Evolutionary conservation across 2,113 vertebrate species (phyloP).

Genomic region (Gymnogyps californianus): DNA sequence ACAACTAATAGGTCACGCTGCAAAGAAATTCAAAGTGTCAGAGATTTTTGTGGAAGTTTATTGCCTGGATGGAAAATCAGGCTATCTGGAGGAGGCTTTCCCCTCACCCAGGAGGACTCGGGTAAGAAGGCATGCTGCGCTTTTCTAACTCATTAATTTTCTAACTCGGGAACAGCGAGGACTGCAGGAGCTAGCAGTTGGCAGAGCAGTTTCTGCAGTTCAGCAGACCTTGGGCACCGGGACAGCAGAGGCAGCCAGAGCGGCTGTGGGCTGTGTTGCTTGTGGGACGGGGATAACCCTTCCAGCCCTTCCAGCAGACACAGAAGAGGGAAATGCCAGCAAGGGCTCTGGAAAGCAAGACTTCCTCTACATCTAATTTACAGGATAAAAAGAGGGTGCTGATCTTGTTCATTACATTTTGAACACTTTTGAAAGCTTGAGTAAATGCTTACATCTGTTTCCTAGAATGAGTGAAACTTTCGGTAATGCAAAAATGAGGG

Average conservation of each 20-base stretch:
- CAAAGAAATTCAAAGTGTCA: background rate
- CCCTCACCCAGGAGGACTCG: background rate
- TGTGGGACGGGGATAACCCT: fast-evolving
- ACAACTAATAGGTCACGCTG: background rate
- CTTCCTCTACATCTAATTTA: background rate
- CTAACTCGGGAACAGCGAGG: fast-evolving
- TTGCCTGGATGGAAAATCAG: background rate
- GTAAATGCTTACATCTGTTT: background rate
- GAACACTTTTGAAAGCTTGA: background rate
- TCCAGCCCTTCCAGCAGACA: background rate
- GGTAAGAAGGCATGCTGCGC: background rate
- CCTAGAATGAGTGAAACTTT: background rate
- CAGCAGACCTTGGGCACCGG: fast-evolving
- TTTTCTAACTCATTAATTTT: background rate
- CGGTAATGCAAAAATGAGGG: background rate
- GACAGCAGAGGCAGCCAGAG: background rate
- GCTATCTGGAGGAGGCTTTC: background rate
- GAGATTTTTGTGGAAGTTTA: background rate
- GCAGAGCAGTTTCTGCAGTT: background rate
- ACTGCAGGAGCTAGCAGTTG: background rate
- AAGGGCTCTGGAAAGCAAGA: background rate
- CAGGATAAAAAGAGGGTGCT: background rate
- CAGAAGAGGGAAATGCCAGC: background rate
- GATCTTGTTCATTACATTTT: background rate
- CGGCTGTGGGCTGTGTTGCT: background rate